These are phyloP conservation scores for Balearica regulorum DNA, from an alignment of 2,797 vertebrate species.

Conservation along the genomic window DNA sequence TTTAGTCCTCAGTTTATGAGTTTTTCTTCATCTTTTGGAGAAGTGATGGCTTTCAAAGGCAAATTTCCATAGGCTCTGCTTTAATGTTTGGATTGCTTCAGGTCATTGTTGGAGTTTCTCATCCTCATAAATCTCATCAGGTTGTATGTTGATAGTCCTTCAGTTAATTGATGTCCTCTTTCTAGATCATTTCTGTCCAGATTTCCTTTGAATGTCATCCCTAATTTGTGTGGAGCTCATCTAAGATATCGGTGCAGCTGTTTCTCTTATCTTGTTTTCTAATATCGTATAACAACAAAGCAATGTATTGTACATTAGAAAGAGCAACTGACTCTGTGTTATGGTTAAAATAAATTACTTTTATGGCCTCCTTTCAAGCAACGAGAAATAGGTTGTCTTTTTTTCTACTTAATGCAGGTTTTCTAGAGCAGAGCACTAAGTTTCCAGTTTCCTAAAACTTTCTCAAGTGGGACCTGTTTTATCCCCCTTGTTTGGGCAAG, in stretches of 20 bases:
- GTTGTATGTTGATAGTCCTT: not conserved
- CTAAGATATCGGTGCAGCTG: not conserved
- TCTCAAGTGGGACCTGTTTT: no score
- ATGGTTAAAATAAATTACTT: not conserved
- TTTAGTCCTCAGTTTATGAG: not conserved
- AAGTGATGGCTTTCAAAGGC: not conserved
- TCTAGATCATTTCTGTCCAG: not conserved
- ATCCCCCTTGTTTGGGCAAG: not conserved
- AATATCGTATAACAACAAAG: not conserved
- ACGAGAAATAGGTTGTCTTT: not conserved
- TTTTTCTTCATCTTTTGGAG: not conserved
- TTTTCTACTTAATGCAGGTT: not conserved
- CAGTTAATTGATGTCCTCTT: not conserved
- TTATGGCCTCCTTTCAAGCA: not conserved
- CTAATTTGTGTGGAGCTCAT: no score
- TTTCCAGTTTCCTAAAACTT: not conserved
- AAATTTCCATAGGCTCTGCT: not conserved
- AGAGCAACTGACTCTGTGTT: not conserved
- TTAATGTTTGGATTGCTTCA: not conserved
- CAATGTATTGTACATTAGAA: not conserved
- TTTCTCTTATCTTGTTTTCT: not conserved
- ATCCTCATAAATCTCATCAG: not conserved
- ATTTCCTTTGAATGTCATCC: not conserved
- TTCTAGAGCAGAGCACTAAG: not conserved
- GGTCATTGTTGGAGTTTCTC: not conserved